These are phyloP conservation scores for Imbricaverruca yamaguchii DNA, from an alignment of 2,888 invertebrate genomes.

Conservation along the genomic window DNA sequence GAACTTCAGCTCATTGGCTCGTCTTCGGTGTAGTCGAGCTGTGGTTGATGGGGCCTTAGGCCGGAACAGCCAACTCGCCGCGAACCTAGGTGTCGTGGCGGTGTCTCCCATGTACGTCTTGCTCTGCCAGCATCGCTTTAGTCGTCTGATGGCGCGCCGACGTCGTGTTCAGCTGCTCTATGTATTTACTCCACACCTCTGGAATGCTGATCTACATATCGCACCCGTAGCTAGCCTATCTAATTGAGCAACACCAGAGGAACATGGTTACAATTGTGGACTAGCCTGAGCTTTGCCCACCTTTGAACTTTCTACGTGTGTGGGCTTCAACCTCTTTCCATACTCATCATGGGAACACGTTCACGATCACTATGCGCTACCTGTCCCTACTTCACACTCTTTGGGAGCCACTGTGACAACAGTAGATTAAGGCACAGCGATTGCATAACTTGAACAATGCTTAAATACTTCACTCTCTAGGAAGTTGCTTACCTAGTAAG, in stretches of 20 bases:
- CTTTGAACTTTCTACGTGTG: not conserved
- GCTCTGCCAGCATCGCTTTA: too few species aligned
- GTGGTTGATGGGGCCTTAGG: too few species aligned
- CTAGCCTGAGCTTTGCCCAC: not conserved
- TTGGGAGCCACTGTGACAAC: not conserved
- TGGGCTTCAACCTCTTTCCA: too few species aligned
- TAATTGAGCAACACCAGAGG: conserved; percentile 9
- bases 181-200: conserved; percentile 2
- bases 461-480: too few species aligned
- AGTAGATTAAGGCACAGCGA: not conserved
- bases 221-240: conserved; percentile 6
- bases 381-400: not conserved
- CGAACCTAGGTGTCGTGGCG: too few species aligned
- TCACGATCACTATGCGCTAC: not conserved
- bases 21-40: too few species aligned
- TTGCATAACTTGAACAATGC: not conserved
- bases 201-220: conserved; percentile 11
- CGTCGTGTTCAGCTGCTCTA: not conserved
- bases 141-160: too few species aligned
- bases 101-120: too few species aligned
- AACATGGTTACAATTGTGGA: not conserved
- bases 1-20: too few species aligned
- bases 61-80: too few species aligned
- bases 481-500: too few species aligned
- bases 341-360: not conserved